Evolutionary conservation across 1,140 invertebrate species (phyloP), one percentile per base, ranked within the genome.

Genomic region (Coboldia fuscipes): DNA sequence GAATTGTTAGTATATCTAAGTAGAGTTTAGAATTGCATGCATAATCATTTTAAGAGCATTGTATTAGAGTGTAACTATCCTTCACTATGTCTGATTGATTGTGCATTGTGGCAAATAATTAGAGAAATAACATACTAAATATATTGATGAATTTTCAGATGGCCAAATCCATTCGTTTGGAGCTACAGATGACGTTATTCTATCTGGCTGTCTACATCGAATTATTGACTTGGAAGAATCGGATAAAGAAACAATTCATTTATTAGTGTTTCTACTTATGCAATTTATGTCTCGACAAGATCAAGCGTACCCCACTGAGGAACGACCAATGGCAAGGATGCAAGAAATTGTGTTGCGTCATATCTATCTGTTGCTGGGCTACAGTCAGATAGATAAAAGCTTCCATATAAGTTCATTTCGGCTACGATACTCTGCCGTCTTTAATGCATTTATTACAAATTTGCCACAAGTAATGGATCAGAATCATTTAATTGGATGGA

Each of bases 201-300:
- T 78, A 12, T 62, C 72, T 27, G 68, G 66, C 0, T 63, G 77
- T 34, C 62, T 81, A 12, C 72, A 76, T 26, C 68, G 75, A 53
- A 78, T 90, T 4, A 75, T 94, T 33, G 92, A 97, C 45, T 60
- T 89, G 34, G 89, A 96, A 52, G 90, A 96, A 51, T 70, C 83
- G 14, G 93, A 98, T 50, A 73, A 81, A 46, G 89, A 97, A 60
- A 94, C 93, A 0, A 84, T 92, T 39, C 92, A 97, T 57, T 62
- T 96, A 14, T 59, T 97, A n/a, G 76, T 97, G 2, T 89, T 93
- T 48, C 66, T 98, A 6, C 66, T 98, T 3, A 93, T 97, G 78
- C 92, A 94, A 60, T 89, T 88, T 54, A 60, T 89, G 42, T 86
- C 82, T 0, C 64, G 78, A 41, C 58, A 61, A 2, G 60, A 65